phyloP scores from a whole-genome alignment of 2,888 invertebrate species.

The Syritta pipiens region DNA sequence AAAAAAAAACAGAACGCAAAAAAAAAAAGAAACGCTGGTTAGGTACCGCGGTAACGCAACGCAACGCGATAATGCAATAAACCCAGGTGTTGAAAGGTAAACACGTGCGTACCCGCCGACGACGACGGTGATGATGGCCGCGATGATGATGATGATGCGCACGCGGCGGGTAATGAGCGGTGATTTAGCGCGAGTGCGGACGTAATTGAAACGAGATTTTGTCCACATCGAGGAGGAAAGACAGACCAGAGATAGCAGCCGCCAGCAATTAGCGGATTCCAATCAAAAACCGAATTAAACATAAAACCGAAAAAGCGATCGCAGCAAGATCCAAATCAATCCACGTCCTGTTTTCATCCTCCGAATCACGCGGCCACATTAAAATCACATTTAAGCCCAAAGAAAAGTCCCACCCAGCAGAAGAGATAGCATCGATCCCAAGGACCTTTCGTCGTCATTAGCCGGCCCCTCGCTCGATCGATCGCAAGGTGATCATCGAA shows the following conservation, averaged over 20 bases:
- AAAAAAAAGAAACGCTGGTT: too few relatives aligned
- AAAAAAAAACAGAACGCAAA: too few relatives aligned
- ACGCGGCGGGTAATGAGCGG: not conserved
- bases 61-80: constrained; percentile 48
- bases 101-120: constrained; percentile 44
- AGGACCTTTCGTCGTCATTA: constrained; percentile 34
- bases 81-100: constrained; percentile 40
- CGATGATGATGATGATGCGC: constrained; percentile 17
- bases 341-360: constrained; percentile 13
- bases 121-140: constrained; percentile 21
- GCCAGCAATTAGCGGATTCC: not conserved
- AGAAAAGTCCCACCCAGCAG: not conserved
- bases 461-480: constrained; percentile 27
- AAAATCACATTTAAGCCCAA: constrained; percentile 32
- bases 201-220: constrained; percentile 22
- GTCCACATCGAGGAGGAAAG: too few relatives aligned
- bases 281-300: constrained; percentile 18
- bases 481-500: too few relatives aligned
- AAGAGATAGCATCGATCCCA: not conserved
- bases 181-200: not conserved
- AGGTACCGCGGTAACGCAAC: constrained; percentile 49
- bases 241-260: too few relatives aligned
- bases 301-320: not conserved
- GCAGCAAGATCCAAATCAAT: constrained; percentile 3
- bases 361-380: constrained; percentile 13